phyloP scores from a whole-genome alignment of 1,140 invertebrate species.

The Latrodectus geometricus region DNA sequence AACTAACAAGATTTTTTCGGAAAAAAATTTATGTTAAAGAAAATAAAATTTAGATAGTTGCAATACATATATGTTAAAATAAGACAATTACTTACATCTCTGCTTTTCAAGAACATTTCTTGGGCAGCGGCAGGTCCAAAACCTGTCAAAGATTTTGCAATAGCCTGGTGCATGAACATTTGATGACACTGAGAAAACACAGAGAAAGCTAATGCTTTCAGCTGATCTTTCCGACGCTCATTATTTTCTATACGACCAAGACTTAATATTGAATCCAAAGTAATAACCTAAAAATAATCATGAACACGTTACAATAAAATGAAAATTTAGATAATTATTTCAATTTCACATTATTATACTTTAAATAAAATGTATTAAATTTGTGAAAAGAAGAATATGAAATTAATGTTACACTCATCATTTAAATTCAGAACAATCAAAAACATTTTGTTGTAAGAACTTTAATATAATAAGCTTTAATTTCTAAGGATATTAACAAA shows the following conservation, averaged over 20 bases:
- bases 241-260: conserved; percentile 74
- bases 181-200: conserved; percentile 93
- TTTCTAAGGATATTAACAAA: too few species aligned
- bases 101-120: conserved; percentile 90
- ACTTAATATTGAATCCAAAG: conserved; percentile 85
- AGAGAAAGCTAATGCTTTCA: conserved; percentile 89
- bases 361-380: too few species aligned
- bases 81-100: conserved; percentile 79
- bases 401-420: too few species aligned
- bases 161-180: conserved; percentile 81
- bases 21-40: neutral
- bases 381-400: too few species aligned
- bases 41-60: neutral
- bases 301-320: neutral
- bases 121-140: conserved; percentile 95
- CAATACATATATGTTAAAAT: neutral
- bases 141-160: conserved; percentile 92
- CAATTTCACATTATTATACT: too few species aligned
- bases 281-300: conserved; percentile 77
- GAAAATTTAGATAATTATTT: neutral
- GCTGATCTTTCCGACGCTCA: conserved; percentile 79
- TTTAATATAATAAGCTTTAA: too few species aligned
- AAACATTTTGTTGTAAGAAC: too few species aligned
- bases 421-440: too few species aligned
- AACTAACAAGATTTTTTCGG: neutral